Conservation (phyloP, 2,113 vertebrate genomes). For the Tauraco erythrolophus region DNA sequence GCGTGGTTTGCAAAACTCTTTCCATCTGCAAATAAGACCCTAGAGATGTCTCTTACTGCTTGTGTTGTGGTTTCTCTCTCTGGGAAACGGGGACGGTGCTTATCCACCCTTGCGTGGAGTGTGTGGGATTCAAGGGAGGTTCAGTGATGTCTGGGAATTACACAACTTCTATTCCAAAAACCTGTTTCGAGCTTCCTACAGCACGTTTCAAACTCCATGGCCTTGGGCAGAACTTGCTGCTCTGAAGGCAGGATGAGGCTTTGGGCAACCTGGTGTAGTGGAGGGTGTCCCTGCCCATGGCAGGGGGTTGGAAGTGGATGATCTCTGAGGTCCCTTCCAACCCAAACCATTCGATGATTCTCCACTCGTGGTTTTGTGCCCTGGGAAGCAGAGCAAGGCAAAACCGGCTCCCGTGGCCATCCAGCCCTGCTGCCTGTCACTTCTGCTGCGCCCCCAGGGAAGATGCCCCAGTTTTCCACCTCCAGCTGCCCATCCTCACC, state of each 20-base stretch:
- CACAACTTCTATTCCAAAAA: not conserved
- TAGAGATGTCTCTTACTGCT: rapidly evolving
- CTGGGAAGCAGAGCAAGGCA: not conserved
- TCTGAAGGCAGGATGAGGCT: not conserved
- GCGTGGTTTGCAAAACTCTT: not conserved
- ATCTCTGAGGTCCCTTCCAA: too few species aligned
- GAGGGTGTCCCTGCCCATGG: too few species aligned
- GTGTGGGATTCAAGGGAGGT: not conserved
- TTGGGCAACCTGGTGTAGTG: too few species aligned
- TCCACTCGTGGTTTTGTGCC: not conserved
- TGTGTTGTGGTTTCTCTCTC: not conserved
- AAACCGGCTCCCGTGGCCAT: not conserved
- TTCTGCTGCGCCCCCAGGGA: not conserved
- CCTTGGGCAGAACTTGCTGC: not conserved
- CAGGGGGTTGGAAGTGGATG: too few species aligned
- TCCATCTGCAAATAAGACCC: not conserved
- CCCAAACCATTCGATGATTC: too few species aligned
- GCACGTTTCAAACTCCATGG: not conserved
- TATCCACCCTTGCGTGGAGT: not conserved
- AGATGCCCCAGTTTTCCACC: rapidly evolving
- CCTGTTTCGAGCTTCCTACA: not conserved
- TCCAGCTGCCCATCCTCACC: slow-evolving; percentile 68
- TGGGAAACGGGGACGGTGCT: not conserved
- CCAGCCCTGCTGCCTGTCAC: not conserved
- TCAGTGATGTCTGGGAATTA: not conserved